Base-by-base conservation (phyloP, 2,797 vertebrate genomes). In the Hirundo rustica region DNA sequence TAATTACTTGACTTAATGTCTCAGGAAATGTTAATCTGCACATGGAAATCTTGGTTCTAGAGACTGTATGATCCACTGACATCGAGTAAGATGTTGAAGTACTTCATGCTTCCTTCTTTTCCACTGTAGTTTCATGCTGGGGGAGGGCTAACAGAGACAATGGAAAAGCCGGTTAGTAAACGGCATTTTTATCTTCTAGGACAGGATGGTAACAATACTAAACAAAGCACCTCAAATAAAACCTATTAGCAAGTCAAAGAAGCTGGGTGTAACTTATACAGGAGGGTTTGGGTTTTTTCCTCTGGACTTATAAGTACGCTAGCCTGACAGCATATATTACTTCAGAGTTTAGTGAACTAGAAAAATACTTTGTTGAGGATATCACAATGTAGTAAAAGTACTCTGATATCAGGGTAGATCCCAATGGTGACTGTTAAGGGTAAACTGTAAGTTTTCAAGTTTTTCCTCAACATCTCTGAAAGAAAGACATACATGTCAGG, bases 1-100 rank as follows among this genome's bases (percentile, higher is more conserved):
- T 90, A 97, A 96, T 89, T 89, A 95, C 95, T 97, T 95, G 94
- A 96, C 93, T 97, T 97, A 97, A 97, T 86, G 85, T 96, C 81
- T 97, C 91, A 95, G 87, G 95, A 94, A 97, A 97, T 92, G 93
- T 85, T 97, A 97, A 97, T 95, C 95, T 95, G 77, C 54, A 55
- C 83, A 47, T 88, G 78, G 81, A 96, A 97, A 95, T 32, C 87
- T 94, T 88, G 44, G 67, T 90, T 94, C 91, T 93, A 85, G 91
- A 94, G 84, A 74, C 32, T 67, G 11, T 64, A 64, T 10, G 25
- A 95, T 92, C 90, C 58, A 91, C 30, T 91, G 51, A 90, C 54
- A 48, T 66, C 11, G n/a, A 25, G 42, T 65, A 79, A 95, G 86
- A 78, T 72, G 77, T 85, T 70, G 53, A 64, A 94, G 72, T 80